phyloP scores from a whole-genome alignment of 2,888 invertebrate genomes.

The Eumacrocentrus americanus region DNA sequence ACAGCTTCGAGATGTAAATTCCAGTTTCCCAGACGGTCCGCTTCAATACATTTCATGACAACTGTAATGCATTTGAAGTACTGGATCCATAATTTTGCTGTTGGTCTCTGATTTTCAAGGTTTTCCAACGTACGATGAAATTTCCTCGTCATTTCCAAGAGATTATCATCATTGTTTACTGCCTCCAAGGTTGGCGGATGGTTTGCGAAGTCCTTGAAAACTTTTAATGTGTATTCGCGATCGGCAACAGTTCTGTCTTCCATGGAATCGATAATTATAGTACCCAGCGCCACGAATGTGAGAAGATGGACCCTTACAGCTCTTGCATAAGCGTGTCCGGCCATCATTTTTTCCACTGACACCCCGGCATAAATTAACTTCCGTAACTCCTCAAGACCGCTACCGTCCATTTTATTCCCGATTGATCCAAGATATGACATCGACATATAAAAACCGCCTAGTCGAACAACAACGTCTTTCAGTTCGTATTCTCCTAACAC shows the following conservation, averaged over 20 bases:
- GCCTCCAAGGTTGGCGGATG: too few species aligned
- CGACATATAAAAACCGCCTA: conserved; percentile 28
- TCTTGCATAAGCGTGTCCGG: not conserved
- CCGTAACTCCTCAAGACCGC: conserved; percentile 30
- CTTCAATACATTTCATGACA: not conserved
- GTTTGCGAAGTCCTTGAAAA: too few species aligned
- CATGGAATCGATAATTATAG: too few species aligned
- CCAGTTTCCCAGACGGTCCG: conserved; percentile 3
- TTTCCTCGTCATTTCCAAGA: not conserved
- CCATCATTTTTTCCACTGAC: not conserved
- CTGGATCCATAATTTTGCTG: not conserved
- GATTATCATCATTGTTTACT: not conserved
- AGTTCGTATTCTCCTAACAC: too few species aligned
- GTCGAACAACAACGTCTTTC: conserved; percentile 18
- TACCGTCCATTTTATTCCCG: conserved; percentile 30
- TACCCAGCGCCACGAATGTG: not conserved
- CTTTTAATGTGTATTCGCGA: too few species aligned
- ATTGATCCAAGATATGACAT: conserved; percentile 30
- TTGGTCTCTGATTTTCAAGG: conserved; percentile 10
- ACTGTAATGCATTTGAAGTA: conserved; percentile 4
- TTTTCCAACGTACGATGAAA: not conserved
- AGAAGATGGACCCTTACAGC: conserved; percentile 26
- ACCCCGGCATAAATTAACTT: conserved; percentile 11
- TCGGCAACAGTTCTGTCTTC: too few species aligned
- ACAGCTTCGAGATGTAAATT: conserved; percentile 8